Base-by-base conservation (phyloP, 1,140 invertebrate species). In the Homalodisca vitripennis region DNA sequence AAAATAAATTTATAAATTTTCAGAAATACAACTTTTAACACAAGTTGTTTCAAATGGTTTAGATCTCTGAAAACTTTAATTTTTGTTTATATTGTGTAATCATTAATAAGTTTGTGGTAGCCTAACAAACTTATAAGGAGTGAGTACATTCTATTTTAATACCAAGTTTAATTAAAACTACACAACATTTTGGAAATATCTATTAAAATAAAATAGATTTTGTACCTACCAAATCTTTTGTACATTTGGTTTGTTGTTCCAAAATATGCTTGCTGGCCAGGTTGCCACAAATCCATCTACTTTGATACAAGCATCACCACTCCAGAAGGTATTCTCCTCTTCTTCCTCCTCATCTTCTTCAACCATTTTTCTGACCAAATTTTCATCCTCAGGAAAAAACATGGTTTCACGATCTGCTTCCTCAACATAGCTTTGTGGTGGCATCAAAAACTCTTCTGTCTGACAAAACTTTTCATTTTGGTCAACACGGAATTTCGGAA, bases 391-490 rank as follows among this genome's bases (percentile, higher is more conserved):
- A 17, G 75, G 72, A 29, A 71, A 73, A 32, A 66, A 69, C 29
- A 67, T 68, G 47, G 74, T 69, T n/a, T 62, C 41, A 72, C 47
- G 69, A 68, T 76, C 71, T 17, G 72, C 72, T 70, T 79, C 75
- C 48, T 78, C 77, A n/a, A n/a, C n/a, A 51, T 46, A 69, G 71
- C 73, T 75, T 46, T 78, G 69, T 2, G 73, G 68, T 66, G 76
- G 74, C 63, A 78, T 69, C 14, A 30, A 22, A 60, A 60, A 60
- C 14, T 83, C 81, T 57, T 85, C 84, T 1, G 84, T 86, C 76
- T 86, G 84, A 55, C 84, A 81, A 70, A 80, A 83, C 70, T 85
- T 85, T 74, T 86, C 84, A 70, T 82, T 84, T 67, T 84, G 82
- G 32, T 80, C 77, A 14, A 85, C 81, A 24, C 80, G 76, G 73